Evolutionary conservation across 2,888 invertebrate genomes (phyloP).

Genomic region (Metellina segmentata): DNA sequence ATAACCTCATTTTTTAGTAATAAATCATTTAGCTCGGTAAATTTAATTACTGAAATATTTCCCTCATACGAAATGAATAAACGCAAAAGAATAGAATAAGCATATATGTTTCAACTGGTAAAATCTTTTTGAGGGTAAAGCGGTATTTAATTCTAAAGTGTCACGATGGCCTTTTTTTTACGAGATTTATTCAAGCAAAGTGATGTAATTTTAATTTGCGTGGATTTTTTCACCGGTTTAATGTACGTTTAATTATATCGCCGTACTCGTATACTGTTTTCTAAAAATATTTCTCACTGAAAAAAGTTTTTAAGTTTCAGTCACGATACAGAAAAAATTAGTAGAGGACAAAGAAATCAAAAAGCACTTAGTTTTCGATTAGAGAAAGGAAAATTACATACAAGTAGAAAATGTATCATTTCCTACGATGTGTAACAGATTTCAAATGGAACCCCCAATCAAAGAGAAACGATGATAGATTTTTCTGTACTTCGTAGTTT

Average conservation of each 20-base stretch:
- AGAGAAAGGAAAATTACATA: not conserved
- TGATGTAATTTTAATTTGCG: not conserved
- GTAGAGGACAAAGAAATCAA: not conserved
- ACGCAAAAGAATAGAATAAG: no score
- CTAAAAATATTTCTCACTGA: not conserved
- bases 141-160: not conserved
- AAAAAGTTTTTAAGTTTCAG: not conserved
- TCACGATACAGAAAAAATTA: not conserved
- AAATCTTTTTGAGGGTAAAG: no score
- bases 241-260: not conserved
- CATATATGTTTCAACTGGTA: no score
- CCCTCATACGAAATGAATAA: no score
- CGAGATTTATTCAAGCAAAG: not conserved
- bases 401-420: not conserved
- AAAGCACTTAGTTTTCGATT: conserved; percentile 32
- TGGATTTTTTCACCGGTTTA: not conserved
- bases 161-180: not conserved
- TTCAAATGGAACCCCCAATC: not conserved
- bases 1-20: no score
- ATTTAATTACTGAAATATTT: no score
- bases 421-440: not conserved
- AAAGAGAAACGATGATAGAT: no score
- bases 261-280: not conserved
- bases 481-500: no score
- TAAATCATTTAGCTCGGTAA: no score